These are phyloP conservation scores for Euschistus heros DNA, from an alignment of 1,140 invertebrate species.

Conservation along the genomic window DNA sequence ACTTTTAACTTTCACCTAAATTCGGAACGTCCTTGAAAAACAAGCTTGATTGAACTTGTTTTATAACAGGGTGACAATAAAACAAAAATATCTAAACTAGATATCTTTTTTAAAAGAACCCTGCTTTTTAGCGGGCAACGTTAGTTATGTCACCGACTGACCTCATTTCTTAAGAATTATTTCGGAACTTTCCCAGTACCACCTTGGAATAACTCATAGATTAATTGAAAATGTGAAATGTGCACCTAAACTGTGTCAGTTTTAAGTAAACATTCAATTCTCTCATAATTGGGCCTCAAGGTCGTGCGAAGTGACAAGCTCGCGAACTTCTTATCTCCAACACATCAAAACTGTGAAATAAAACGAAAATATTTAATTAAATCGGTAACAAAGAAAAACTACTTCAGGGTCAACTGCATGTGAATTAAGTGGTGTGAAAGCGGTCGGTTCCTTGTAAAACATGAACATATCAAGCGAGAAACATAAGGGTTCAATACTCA, in stretches of 20 bases:
- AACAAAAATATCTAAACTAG: background rate
- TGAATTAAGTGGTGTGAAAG: background rate
- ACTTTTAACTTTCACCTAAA: constrained; percentile 5
- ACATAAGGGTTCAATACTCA: constrained; percentile 25
- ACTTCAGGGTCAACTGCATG: background rate
- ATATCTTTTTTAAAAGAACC: background rate
- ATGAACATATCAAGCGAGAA: constrained; percentile 21
- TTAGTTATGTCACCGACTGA: constrained; percentile 2
- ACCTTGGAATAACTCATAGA: too few relatives aligned
- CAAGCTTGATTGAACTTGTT: background rate
- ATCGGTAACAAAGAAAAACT: background rate
- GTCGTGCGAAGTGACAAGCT: constrained; percentile 7
- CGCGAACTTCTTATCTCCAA: background rate
- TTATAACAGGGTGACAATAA: too few relatives aligned
- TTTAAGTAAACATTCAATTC: background rate
- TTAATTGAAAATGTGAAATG: too few relatives aligned
- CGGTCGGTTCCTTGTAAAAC: background rate
- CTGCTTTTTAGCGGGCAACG: background rate
- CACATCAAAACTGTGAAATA: background rate
- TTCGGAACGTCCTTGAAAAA: background rate
- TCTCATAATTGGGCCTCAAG: background rate
- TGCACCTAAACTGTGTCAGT: too few relatives aligned
- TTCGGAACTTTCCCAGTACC: background rate
- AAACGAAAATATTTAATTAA: background rate
- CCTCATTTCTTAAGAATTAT: constrained; percentile 3